Evolutionary conservation across 2,113 vertebrate genomes (phyloP).

Genomic region (Speoplatyrhinus poulsoni): DNA sequence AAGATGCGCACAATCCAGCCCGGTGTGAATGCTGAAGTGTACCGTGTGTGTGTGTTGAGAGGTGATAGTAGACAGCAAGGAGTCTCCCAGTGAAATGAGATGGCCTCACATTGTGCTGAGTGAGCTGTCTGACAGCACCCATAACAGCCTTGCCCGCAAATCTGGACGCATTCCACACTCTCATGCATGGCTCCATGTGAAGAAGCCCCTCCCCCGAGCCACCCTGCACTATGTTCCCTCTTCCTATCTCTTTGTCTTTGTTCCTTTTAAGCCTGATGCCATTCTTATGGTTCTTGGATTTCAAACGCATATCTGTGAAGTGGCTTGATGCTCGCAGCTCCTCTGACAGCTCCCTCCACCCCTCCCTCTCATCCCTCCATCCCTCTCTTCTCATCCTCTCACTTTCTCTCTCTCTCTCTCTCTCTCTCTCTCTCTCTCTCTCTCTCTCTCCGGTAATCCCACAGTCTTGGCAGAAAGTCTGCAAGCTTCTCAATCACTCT

Average conservation of each 20-base stretch:
- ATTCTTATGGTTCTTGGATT: conserved; percentile 72
- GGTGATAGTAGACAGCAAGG: conserved; percentile 11
- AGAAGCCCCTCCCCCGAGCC: conserved; percentile 4
- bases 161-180: conserved; percentile 49
- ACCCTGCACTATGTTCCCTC: conserved; percentile 7
- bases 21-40: not conserved
- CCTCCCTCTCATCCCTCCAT: conserved; percentile 26
- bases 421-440: conserved; percentile 26
- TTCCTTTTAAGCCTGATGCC: conserved; percentile 57
- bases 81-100: conserved; percentile 45
- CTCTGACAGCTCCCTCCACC: conserved; percentile 45
- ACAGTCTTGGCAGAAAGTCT: conserved; percentile 19
- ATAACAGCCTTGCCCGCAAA: conserved; percentile 35
- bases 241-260: conserved; percentile 32
- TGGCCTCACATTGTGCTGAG: conserved; percentile 50
- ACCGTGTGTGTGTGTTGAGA: not conserved
- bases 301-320: conserved; percentile 69
- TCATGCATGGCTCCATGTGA: conserved; percentile 46
- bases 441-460: conserved; percentile 30
- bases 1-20: no score
- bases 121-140: conserved; percentile 50
- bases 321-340: conserved; percentile 62
- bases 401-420: conserved; percentile 29
- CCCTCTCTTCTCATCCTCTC: conserved; percentile 59
- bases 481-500: conserved; percentile 36